Base-by-base conservation (phyloP, 2,888 invertebrate species). In the Thysanoteuthis rhombus region DNA sequence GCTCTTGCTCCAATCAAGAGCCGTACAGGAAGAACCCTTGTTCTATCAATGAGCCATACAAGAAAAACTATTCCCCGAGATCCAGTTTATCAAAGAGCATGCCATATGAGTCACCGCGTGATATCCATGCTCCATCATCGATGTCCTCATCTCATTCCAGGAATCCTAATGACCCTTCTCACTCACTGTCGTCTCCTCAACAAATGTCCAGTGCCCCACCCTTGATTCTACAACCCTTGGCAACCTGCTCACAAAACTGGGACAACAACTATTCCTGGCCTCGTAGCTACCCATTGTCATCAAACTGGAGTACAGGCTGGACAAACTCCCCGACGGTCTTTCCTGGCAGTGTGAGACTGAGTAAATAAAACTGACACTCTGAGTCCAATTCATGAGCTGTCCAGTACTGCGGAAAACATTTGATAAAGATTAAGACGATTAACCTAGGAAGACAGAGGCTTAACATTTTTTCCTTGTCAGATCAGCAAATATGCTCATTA, bases 231-330 rank as follows among this genome's bases (percentile, higher is more conserved):
- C 92, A 92, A 45, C 92, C 92, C 6, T 92, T 92, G 92, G n/a
- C 42, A n/a, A 92, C 45, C 40, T 45, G 42, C 19, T 92, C 92
- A 4, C 92, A 92, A 32, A 92, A 92, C 92, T 92, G 92, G 92
- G 92, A 92, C 32, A 92, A 92, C 22, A 92, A 40, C 42, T 92
- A 92, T 36, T 92, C 92, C 32, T 92, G 92, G 92, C 42, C 92
- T n/a, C 40, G 92, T n/a, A 45, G 92, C 45, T 92, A 45, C 32
- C 92, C 92, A n/a, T n/a, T 92, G 92, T 92, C 92, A 38, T 45
- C 92, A n/a, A 92, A 40, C 40, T 92, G 92, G 92, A 45, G 92
- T 40, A 92, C 92, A 45, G 92, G 92, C 39, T 92, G 92, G 92
- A 92, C 92, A 45, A 92, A 92, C n/a, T 45, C 92, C 32, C 92